Conservation (phyloP, 2,888 invertebrate genomes). For the Spicauda simplicius region DNA sequence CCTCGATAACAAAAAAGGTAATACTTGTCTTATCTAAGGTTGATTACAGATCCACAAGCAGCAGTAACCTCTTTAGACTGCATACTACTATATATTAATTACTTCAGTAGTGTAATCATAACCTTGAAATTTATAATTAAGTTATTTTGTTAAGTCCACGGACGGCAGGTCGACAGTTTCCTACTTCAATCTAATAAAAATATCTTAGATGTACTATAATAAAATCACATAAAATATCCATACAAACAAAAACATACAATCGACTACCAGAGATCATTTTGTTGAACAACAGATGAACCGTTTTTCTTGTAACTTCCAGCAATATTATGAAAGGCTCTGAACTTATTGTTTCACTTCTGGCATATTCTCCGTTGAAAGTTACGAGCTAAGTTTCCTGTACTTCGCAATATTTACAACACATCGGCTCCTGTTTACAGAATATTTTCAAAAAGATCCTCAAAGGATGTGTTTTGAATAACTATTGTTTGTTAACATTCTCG, state of each 20-base stretch:
- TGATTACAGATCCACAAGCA: too few relatives aligned
- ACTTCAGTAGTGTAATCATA: too few relatives aligned
- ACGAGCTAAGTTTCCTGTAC: slow-evolving; percentile 25
- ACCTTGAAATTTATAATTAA: too few relatives aligned
- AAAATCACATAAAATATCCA: too few relatives aligned
- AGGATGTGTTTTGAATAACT: not conserved
- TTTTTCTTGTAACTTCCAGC: slow-evolving; percentile 11
- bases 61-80: too few relatives aligned
- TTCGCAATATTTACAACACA: slow-evolving; percentile 34
- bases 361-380: slow-evolving; percentile 19
- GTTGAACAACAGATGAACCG: slow-evolving; percentile 15
- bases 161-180: too few relatives aligned
- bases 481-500: not conserved
- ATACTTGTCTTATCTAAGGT: too few relatives aligned
- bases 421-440: slow-evolving; percentile 22
- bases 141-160: too few relatives aligned
- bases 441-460: slow-evolving; percentile 17
- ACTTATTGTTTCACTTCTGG: slow-evolving; percentile 33
- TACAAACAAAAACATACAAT: not conserved
- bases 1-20: too few relatives aligned
- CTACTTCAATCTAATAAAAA: too few relatives aligned
- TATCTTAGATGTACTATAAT: too few relatives aligned
- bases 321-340: slow-evolving; percentile 33
- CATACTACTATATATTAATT: too few relatives aligned
- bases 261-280: not conserved